A percentile compares a stretch with the other conserved stretches of the same genome.
These are phyloP conservation scores for Kuschelorhynchus macadamiae DNA, from an alignment of 2,888 invertebrate species.

Conservation along the genomic window DNA sequence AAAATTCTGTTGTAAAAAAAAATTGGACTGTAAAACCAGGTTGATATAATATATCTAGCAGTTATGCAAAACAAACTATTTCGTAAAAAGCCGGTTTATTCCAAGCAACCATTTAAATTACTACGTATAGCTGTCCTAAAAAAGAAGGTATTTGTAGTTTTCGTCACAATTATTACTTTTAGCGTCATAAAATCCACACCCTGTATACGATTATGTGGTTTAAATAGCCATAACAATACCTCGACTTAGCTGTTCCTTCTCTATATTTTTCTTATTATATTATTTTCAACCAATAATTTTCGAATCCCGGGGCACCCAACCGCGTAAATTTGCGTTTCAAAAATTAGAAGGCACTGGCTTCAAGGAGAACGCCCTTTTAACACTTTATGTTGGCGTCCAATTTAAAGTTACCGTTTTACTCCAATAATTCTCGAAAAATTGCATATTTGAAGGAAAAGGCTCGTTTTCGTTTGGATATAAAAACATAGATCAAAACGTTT, in stretches of 20 bases:
- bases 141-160: no score
- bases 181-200: conserved; percentile 15
- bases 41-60: no score
- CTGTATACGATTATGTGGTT: conserved; percentile 20
- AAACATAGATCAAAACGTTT: no score
- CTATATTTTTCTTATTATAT: conserved; percentile 28
- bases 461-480: no score
- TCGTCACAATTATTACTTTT: conserved; percentile 6
- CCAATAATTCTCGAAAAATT: no score
- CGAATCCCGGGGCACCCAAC: conserved; percentile 14
- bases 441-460: no score
- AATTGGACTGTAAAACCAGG: no score
- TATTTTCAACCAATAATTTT: conserved; percentile 27
- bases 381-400: conserved; percentile 26
- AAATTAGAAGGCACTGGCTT: conserved; percentile 18
- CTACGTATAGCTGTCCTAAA: no score
- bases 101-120: no score
- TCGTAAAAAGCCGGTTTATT: no score
- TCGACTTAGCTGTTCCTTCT: conserved; percentile 14
- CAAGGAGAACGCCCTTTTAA: conserved; percentile 13
- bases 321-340: conserved; percentile 22
- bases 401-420: conserved; percentile 12
- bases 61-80: no score
- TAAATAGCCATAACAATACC: conserved; percentile 25
- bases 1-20: no score